Conservation (phyloP, 2,113 vertebrate species). For the Hypocryptadius cinnamomeus region DNA sequence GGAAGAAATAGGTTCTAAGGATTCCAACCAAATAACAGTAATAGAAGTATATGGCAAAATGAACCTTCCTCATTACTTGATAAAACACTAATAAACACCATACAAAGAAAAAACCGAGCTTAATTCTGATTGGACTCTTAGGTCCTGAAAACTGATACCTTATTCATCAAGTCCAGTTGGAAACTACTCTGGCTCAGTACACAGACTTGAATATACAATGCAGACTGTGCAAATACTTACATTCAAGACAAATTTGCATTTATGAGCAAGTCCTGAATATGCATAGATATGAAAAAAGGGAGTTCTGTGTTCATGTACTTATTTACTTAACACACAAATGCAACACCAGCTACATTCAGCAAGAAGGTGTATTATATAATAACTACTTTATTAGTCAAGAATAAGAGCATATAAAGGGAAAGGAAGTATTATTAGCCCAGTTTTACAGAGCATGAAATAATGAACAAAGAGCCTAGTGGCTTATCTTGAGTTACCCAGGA, state of each 20-base stretch:
- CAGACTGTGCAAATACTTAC: neutral
- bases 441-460: neutral
- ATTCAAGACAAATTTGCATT: neutral
- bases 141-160: neutral
- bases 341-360: neutral
- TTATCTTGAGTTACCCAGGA: neutral
- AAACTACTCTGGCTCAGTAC: neutral
- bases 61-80: neutral
- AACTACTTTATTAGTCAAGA: neutral
- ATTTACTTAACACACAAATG: neutral
- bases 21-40: neutral
- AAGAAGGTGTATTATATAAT: neutral
- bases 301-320: neutral
- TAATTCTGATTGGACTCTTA: neutral
- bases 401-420: neutral
- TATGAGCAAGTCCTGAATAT: neutral
- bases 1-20: neutral
- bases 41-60: neutral
- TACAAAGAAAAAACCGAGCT: neutral
- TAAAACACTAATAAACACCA: neutral
- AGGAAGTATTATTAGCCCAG: neutral
- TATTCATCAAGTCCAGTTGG: neutral
- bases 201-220: neutral
- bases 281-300: neutral
- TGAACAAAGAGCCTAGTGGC: neutral